Evolutionary conservation across 2,113 vertebrate species (phyloP).

Genomic region (Serinus canaria): DNA sequence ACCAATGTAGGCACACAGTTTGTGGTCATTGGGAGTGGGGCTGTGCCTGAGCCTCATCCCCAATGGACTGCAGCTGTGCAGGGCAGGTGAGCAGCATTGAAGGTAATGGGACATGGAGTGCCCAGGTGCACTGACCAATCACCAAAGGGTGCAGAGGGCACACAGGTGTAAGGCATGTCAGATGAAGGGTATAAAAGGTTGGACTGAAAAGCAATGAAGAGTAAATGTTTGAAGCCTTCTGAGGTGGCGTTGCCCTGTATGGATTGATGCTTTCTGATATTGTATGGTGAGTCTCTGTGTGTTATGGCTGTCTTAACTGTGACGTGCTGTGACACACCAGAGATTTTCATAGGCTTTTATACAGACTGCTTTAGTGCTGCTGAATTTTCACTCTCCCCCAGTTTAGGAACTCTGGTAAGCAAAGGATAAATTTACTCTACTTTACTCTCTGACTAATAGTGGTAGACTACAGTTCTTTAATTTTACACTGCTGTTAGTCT

Average conservation of each 20-base stretch:
- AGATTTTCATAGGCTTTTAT: neutral
- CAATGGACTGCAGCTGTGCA: neutral
- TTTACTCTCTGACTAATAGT: neutral
- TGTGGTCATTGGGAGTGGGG: neutral
- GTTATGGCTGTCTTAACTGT: neutral
- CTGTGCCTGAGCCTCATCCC: neutral
- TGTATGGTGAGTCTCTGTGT: neutral
- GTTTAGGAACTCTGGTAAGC: neutral
- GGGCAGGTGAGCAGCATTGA: neutral
- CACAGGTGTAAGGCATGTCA: neutral
- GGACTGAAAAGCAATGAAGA: neutral
- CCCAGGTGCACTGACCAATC: neutral
- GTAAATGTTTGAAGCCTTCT: neutral
- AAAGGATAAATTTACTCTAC: neutral
- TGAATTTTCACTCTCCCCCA: neutral
- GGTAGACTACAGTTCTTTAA: neutral
- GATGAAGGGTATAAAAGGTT: neutral
- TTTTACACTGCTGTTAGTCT: neutral
- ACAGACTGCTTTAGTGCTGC: neutral
- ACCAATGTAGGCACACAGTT: neutral
- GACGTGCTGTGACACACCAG: no score
- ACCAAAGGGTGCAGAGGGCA: neutral
- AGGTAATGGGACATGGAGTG: neutral
- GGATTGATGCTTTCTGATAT: neutral
- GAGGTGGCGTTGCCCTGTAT: neutral